These are phyloP conservation scores for Venturia canescens DNA, from an alignment of 1,140 invertebrate species.

Conservation along the genomic window DNA sequence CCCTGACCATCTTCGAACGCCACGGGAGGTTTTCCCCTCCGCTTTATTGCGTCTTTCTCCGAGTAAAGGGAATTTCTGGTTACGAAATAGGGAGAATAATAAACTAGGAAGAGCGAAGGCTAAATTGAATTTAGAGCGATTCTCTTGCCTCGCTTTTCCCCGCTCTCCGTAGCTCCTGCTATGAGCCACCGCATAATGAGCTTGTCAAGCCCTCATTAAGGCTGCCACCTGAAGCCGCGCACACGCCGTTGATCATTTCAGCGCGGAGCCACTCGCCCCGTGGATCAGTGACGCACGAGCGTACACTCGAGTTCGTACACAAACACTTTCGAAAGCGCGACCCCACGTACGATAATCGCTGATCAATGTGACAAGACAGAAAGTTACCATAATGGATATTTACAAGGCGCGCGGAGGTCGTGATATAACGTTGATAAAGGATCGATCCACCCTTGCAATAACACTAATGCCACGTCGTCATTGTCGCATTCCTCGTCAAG, in stretches of 20 bases:
- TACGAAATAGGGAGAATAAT: slow-evolving; percentile 15
- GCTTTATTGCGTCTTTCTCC: neutral
- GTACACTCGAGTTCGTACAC: too few relatives aligned
- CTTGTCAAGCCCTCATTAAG: slow-evolving; percentile 25
- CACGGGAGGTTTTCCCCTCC: neutral
- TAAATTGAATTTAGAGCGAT: neutral
- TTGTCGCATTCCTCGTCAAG: slow-evolving; percentile 60
- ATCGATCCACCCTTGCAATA: slow-evolving; percentile 4
- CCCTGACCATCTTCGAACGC: slow-evolving; percentile 2
- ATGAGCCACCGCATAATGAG: too few relatives aligned
- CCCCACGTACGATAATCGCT: too few relatives aligned
- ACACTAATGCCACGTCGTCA: slow-evolving; percentile 36
- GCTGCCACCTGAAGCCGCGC: too few relatives aligned
- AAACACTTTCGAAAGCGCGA: too few relatives aligned
- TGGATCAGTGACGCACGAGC: too few relatives aligned
- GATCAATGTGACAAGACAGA: neutral
- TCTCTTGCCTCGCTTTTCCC: neutral
- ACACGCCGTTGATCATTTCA: too few relatives aligned
- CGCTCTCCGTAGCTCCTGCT: too few relatives aligned
- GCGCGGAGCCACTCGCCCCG: too few relatives aligned
- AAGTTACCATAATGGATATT: neutral
- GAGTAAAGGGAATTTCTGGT: neutral
- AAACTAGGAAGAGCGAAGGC: neutral
- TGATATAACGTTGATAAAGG: neutral
- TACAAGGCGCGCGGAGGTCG: neutral